These are phyloP conservation scores for Resseliella maxima DNA, from an alignment of 2,888 invertebrate genomes.

Conservation along the genomic window DNA sequence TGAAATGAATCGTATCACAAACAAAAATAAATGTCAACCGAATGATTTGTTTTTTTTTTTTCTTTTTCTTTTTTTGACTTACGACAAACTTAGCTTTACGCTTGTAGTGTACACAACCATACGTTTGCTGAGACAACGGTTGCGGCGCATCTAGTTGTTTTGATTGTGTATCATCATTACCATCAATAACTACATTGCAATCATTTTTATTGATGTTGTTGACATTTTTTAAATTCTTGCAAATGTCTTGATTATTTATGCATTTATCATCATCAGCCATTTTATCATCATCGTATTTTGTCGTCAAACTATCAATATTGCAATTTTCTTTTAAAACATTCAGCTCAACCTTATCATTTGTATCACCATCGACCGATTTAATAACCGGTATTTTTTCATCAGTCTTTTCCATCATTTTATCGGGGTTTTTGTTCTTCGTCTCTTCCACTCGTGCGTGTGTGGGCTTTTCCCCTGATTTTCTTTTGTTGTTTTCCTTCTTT, in stretches of 20 bases:
- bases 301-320: background rate
- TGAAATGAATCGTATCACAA: background rate
- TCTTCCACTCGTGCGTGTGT: background rate
- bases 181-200: constrained; percentile 40
- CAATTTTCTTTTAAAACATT: background rate
- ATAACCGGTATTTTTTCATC: background rate
- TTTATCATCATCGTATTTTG: background rate
- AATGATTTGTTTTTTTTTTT: background rate
- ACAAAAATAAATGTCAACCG: background rate
- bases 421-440: background rate
- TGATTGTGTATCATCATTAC: constrained; percentile 10
- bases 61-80: constrained; percentile 66
- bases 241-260: constrained; percentile 50
- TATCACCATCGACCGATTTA: background rate
- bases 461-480: background rate
- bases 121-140: background rate
- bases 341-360: background rate
- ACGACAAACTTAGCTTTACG: constrained; percentile 88
- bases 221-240: background rate
- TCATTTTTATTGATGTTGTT: constrained; percentile 5
- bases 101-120: constrained; percentile 85
- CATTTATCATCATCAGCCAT: constrained; percentile 28
- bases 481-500: background rate
- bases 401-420: background rate
- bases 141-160: background rate